Base-by-base conservation (phyloP, 2,888 invertebrate genomes). In the Ditylenchus weischeri region DNA sequence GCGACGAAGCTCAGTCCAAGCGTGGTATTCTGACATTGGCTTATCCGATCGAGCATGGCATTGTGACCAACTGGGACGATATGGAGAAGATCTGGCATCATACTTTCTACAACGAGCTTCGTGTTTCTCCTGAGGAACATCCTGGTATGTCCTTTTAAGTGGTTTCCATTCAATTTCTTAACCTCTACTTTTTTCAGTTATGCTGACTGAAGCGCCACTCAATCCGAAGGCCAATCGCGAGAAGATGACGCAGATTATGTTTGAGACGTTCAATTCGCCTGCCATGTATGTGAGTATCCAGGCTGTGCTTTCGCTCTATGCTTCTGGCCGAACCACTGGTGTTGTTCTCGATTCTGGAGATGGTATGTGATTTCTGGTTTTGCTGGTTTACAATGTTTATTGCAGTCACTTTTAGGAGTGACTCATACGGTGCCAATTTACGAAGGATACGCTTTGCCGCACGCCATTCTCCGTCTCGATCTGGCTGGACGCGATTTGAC, bases 1-100 rank as follows among this genome's bases (percentile, higher is more conserved):
- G 29, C 5, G 29, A 29, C 29, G 29, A 29, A 29, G 29, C 29
- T 5, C 29, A 29, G 29, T 29, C 29, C 5, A 29, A 29, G 29
- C 68, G 93, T 87, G 93, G 93, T 65, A 74, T 75, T 57, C 70
- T 75, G 57, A 76, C 74, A 47, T 62, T 93, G 84, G 93, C 93
- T 85, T 93, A 93, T 87, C 93, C 93, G 83, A 93, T 93, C 85
- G 93, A 93, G 5, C 29, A 29, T 5, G 29, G 29, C 29, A 29
- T 29, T 29, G 29, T 29, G 29, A 29, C 29, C 3, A 66, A 93
- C 88, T 93, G 93, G 93, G 92, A 93, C 83, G 93, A 93, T 83
- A 93, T 94, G 93, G 93, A 93, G 87, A 93, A 94, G 87, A 93
- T 94, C 88, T 94, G 93, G 93, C 93, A 94, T 86, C 93, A 94